Evolutionary conservation across 2,113 vertebrate genomes (phyloP).

Genomic region (Phalacrocorax aristotelis): DNA sequence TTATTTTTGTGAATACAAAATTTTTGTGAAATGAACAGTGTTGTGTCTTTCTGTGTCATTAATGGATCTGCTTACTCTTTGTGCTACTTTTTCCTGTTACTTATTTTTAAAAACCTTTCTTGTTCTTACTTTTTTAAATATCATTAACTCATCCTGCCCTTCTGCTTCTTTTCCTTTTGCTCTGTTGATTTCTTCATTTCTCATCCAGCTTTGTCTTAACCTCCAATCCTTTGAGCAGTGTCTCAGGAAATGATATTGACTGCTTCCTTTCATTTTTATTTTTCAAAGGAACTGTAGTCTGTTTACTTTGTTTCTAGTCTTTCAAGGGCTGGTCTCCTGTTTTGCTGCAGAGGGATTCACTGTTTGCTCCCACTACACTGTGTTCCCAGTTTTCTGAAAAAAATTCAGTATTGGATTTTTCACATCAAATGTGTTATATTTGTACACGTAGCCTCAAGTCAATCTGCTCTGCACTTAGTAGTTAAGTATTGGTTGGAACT

Average conservation of each 20-base stretch:
- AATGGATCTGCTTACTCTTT: background rate
- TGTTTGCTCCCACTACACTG: background rate
- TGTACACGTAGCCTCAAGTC: background rate
- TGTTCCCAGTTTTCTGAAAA: background rate
- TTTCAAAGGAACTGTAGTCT: constrained; percentile 32
- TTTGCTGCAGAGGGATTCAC: background rate
- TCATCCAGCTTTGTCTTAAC: constrained; percentile 17
- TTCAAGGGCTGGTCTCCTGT: background rate
- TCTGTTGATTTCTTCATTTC: constrained; percentile 26
- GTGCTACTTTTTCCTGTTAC: background rate
- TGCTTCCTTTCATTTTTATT: constrained; percentile 20
- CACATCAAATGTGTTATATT: background rate
- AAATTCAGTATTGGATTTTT: background rate
- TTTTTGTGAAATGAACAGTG: too few relatives aligned
- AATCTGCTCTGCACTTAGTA: background rate
- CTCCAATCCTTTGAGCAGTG: background rate
- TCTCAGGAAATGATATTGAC: constrained; percentile 29
- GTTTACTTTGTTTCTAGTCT: background rate
- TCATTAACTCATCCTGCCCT: background rate
- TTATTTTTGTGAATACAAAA: background rate
- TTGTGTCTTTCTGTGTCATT: background rate
- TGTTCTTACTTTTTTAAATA: background rate
- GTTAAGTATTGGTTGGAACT: background rate
- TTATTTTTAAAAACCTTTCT: constrained; percentile 10
- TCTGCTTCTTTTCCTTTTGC: constrained; percentile 21